Evolutionary conservation across 2,888 invertebrate genomes (phyloP), one percentile per base, ranked within the genome.

Genomic region (Endotricha flammealis): DNA sequence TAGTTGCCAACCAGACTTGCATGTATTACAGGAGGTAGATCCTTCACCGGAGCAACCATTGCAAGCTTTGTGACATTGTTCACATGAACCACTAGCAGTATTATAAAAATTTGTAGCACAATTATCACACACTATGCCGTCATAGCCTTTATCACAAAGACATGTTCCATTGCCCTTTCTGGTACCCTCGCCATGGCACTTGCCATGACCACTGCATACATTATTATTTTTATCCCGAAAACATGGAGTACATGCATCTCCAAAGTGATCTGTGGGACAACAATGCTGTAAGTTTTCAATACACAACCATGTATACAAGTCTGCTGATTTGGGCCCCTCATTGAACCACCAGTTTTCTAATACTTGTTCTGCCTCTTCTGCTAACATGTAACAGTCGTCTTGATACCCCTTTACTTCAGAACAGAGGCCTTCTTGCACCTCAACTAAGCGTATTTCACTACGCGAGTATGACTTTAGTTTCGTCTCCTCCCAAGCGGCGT

Each of bases 321-420:
- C 74, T 32, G 58, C 44, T 35, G 70, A 50, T 41, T 53, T 53
- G 43, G 89, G 89, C 43, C 77, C 65, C 46, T 92, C 88, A 38
- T 92, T 88, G 44, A 92, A 92, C 93, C 97, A 98, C 96, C 97
- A 98, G 13, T 93, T 91, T 74, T 98, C 97, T 32, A 98, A 72
- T 4, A 89, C 67, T 50, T 90, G 88, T 69, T 98, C 97, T 46
- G 93, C 88, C 52, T 95, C 92, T 70, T 95, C 96, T 9, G 94
- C 90, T 38, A 97, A 72, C 2, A 88, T 75, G 57, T 96, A 94
- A 65, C 98, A 98, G 77, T 96, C 90, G 46, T 91, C 90, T 74
- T 92, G 90, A 29, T 93, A 91, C 47, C 89, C 90, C 44, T 88
- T 88, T 1, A 93, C 81, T 22, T 90, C 89, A 7, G 86, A 81